A percentile compares a stretch with the other conserved stretches of the same genome.
phyloP scores from a whole-genome alignment of 2,888 invertebrate species.

The Melikaiella ostensackeni region DNA sequence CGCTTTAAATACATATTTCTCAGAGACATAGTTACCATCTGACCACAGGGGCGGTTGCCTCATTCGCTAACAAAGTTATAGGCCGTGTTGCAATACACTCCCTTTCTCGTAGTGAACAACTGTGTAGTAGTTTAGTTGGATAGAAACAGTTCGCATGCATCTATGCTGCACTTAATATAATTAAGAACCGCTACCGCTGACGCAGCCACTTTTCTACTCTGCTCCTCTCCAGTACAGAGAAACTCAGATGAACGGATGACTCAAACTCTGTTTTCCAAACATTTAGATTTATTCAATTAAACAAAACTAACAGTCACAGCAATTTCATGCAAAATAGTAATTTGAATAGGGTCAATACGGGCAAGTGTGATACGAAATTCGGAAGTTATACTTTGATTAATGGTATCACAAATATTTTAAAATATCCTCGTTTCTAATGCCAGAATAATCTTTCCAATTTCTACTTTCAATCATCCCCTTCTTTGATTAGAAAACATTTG shows the following conservation, averaged over 20 bases:
- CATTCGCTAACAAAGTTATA: slow-evolving; percentile 71
- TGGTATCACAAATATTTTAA: no score
- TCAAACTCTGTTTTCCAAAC: neutral
- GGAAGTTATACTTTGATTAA: no score
- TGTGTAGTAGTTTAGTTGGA: slow-evolving; percentile 54
- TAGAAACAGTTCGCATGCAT: slow-evolving; percentile 60
- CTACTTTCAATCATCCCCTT: no score
- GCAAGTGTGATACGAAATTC: no score
- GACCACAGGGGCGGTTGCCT: slow-evolving; percentile 69
- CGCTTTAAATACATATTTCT: slow-evolving; percentile 22
- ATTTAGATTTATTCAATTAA: neutral
- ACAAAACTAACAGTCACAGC: no score
- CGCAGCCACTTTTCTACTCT: slow-evolving; percentile 41
- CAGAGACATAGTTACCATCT: slow-evolving; percentile 57
- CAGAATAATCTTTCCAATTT: no score
- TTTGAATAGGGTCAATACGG: no score
- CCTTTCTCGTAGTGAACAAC: slow-evolving; percentile 44
- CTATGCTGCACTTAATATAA: slow-evolving; percentile 71
- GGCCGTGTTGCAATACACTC: slow-evolving; percentile 25
- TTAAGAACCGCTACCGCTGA: slow-evolving; percentile 55
- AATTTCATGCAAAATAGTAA: no score
- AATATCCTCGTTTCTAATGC: no score
- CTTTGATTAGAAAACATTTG: no score
- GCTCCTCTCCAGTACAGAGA: neutral
- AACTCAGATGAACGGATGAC: neutral